Evolutionary conservation across 1,140 invertebrate species (phyloP), one percentile per base, ranked within the genome.

Genomic region (Ceratina japonica): DNA sequence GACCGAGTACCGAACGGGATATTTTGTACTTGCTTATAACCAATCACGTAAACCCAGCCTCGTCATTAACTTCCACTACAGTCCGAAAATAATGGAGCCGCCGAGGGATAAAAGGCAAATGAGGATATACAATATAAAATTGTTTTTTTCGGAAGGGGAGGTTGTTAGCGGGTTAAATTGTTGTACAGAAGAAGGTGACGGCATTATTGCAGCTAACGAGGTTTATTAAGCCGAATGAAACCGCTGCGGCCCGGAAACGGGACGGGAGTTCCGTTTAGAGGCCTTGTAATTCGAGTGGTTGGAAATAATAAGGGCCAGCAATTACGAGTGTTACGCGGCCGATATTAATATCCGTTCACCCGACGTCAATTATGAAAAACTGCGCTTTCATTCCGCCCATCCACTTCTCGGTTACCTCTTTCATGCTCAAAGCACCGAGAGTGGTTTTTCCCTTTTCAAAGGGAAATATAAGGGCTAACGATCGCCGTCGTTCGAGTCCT

Each of bases 171-270:
- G 18, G n/a, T 4, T 5, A 31, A 59, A 51, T 31, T 3, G n/a
- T 1, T 18, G 27, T 27, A 24, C 22, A 73, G 70, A 62, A 56
- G 44, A n/a, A 20, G 16, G 51, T 20, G 37, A 44, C 37, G 37
- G 10, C 10, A 44, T 62, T 49, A 71, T 44, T 20, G 18, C n/a
- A 5, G 18, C 7, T 75, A 66, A 75, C 31, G 16, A 75, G 63
- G 18, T 75, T 75, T 75, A 44, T 66, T 66, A 66, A 75, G 31
- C 52, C 15, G 51, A 75, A 75, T 31, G 73, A 75, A 66, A 75
- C 58, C 66, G 63, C 73, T 31, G 44, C 49, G 0, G 31, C 16
- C 12, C 37, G 31, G 66, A 66, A 75, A 49, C 31, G 16, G 15
- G 24, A 0, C n/a, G 8, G 37, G n/a, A 15, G 27, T 15, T 13